phyloP scores from a whole-genome alignment of 2,888 invertebrate species.

The Trachelus tabidus region DNA sequence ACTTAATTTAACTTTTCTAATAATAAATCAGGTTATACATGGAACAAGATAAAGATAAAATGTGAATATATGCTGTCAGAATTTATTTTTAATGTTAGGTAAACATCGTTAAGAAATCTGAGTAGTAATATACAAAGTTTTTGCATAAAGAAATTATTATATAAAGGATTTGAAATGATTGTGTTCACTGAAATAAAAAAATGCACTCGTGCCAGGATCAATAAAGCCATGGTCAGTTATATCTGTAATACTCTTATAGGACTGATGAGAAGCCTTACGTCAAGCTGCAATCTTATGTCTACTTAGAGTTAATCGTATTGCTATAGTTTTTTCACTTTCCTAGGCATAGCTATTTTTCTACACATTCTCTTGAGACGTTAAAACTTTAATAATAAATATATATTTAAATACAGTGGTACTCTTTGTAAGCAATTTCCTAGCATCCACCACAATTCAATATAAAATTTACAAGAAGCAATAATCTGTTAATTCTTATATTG shows the following conservation, averaged over 20 bases:
- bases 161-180: not conserved
- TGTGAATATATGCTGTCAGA: not conserved
- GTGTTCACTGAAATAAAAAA: not conserved
- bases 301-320: slow-evolving; percentile 13
- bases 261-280: slow-evolving; percentile 47
- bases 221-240: slow-evolving; percentile 49
- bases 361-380: not conserved
- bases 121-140: not conserved
- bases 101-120: not conserved
- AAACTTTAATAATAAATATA: not conserved
- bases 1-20: not conserved
- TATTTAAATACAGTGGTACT: not conserved
- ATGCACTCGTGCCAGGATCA: slow-evolving; percentile 36
- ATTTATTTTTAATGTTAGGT: not conserved
- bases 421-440: not conserved
- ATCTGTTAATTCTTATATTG: not conserved
- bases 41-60: not conserved
- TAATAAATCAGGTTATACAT: not conserved
- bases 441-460: not conserved
- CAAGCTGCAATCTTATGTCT: slow-evolving; percentile 9
- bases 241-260: slow-evolving; percentile 39
- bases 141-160: not conserved
- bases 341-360: not conserved
- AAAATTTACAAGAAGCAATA: not conserved
- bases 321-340: not conserved